Base-by-base conservation (phyloP, 2,888 invertebrate species). In the Pilophorus perplexus region DNA sequence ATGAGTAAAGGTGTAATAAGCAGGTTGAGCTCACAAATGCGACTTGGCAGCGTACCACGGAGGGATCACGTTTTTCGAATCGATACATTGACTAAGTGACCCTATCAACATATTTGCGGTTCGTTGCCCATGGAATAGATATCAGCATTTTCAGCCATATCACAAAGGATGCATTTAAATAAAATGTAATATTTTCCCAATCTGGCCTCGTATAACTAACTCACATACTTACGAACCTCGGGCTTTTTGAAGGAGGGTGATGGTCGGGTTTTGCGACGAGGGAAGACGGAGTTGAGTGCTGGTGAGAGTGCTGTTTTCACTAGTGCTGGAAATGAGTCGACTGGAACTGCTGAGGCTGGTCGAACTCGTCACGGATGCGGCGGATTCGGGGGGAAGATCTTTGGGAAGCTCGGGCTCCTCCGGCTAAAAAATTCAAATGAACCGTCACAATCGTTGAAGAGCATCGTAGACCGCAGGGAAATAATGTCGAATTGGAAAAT, bases 181-280 rank as follows among this genome's bases (percentile, higher is more conserved):
- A 52, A 8, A 16, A 52, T 52, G 8, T 16, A 20, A 8, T 16
- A 8, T 52, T 16, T 22, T n/a, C 20, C 20, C n/a, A 16, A 8
- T 8, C 18, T 52, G 10, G 20, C 20, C 18, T n/a, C n/a, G n/a
- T n/a, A n/a, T n/a, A n/a, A n/a, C n/a, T n/a, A n/a, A n/a, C n/a
- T n/a, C n/a, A n/a, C n/a, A n/a, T n/a, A n/a, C n/a, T n/a, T n/a
- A n/a, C 46, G 18, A 80, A 92, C 93, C 92, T 86, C 92, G 83
- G 66, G 90, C 90, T 79, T 90, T 93, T 79, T 93, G 91, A 68
- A 93, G 81, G 40, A 93, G 79, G 1, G 91, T 92, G 73, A 93
- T 89, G 4, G 90, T 91, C 0, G 92, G 91, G 78, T 90, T 92
- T 78, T 91, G 91, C 1, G 88, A 89, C 73, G 84, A 82, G 2